A percentile compares a stretch with the other conserved stretches of the same genome.
phyloP scores from a whole-genome alignment of 1,140 invertebrate species.

The Globodera ellingtonae region DNA sequence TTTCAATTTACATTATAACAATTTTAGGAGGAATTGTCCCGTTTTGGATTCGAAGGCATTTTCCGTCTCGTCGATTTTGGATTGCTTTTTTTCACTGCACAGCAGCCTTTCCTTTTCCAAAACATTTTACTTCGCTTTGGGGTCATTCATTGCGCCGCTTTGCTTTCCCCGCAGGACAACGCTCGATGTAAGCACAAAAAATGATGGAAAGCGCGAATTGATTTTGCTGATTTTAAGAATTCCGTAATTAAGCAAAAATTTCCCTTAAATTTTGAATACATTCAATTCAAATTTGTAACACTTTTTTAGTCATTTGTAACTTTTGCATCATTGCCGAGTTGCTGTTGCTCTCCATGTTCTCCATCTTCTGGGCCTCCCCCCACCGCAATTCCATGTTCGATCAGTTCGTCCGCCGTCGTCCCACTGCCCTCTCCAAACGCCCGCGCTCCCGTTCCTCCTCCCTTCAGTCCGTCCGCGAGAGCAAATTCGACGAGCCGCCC shows the following conservation, averaged over 20 bases:
- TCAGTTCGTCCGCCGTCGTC: slow-evolving; percentile 23
- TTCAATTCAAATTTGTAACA: slow-evolving; percentile 8
- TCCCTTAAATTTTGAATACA: neutral
- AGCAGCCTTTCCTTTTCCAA: slow-evolving; percentile 49
- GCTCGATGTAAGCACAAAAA: slow-evolving; percentile 41
- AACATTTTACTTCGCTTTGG: slow-evolving; percentile 50
- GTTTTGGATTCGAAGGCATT: slow-evolving; percentile 44
- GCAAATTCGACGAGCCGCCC: slow-evolving; percentile 21
- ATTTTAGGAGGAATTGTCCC: slow-evolving; percentile 40
- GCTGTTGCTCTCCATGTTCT: slow-evolving; percentile 39
- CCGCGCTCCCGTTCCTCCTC: slow-evolving; percentile 20
- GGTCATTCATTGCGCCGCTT: slow-evolving; percentile 38
- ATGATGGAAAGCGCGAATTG: neutral
- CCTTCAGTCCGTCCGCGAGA: slow-evolving; percentile 21
- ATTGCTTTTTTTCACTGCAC: slow-evolving; percentile 46
- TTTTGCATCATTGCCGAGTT: slow-evolving; percentile 47
- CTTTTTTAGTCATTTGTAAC: slow-evolving; percentile 49
- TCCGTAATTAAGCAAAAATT: neutral
- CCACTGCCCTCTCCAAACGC: slow-evolving; percentile 9
- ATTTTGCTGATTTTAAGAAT: slow-evolving; percentile 11
- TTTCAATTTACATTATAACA: neutral
- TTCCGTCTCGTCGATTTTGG: slow-evolving; percentile 47
- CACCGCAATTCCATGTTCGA: slow-evolving; percentile 40
- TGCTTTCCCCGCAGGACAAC: slow-evolving; percentile 44
- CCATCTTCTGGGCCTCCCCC: slow-evolving; percentile 33